Percentiles rank a stretch among this genome's conserved stretches.
These are phyloP conservation scores for Myxocyprinus asiaticus DNA, from an alignment of 2,113 vertebrate species.

Conservation along the genomic window DNA sequence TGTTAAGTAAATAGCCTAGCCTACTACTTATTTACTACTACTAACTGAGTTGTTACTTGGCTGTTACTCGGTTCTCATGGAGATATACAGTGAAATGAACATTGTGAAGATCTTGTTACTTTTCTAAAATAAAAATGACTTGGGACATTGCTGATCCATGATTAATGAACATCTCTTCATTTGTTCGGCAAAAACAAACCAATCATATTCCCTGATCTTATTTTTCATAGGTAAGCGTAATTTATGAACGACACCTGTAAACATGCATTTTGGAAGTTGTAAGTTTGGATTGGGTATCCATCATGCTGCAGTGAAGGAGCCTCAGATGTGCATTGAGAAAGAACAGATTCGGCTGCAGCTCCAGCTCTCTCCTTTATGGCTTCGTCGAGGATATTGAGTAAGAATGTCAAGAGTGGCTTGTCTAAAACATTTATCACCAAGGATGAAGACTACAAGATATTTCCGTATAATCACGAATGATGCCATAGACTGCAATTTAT, in stretches of 20 bases:
- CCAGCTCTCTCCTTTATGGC: constrained; percentile 34
- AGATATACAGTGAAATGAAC: too few species aligned
- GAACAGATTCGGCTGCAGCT: constrained; percentile 48
- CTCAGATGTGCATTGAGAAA: constrained; percentile 46
- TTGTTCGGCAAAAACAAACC: not conserved
- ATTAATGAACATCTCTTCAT: too few species aligned
- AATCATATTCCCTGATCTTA: not conserved
- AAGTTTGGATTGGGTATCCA: constrained; percentile 31
- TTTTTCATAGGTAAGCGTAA: too few species aligned
- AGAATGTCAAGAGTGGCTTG: constrained; percentile 36
- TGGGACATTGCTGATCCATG: too few species aligned
- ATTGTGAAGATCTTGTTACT: too few species aligned
- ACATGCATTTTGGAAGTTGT: constrained; percentile 11
- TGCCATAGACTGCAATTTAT: not conserved
- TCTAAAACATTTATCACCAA: constrained; percentile 41
- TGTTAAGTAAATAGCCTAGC: too few species aligned
- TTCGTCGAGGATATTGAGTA: constrained; percentile 42
- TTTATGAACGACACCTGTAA: not conserved
- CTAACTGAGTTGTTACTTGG: too few species aligned
- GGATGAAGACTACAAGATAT: constrained; percentile 21
- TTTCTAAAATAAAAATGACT: too few species aligned
- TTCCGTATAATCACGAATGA: not conserved
- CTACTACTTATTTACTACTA: too few species aligned
- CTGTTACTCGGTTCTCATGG: too few species aligned
- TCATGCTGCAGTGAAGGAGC: constrained; percentile 13